A percentile compares a stretch with the other conserved stretches of the same genome.
phyloP scores from a whole-genome alignment of 2,888 invertebrate genomes.

The Troides helena region DNA sequence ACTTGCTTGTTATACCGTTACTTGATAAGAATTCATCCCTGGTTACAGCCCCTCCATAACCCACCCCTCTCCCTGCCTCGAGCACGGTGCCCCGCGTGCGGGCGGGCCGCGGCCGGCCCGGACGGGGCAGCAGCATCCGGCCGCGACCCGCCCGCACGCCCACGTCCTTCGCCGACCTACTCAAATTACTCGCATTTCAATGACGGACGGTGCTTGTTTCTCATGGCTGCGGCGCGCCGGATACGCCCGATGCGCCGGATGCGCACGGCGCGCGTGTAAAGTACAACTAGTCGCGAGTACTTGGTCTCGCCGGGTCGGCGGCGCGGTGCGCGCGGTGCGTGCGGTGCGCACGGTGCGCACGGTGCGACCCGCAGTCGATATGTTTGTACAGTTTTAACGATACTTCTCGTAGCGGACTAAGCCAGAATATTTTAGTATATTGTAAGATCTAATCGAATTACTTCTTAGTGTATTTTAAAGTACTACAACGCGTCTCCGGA shows the following conservation, averaged over 20 bases:
- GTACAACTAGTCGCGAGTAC: slow-evolving; percentile 63
- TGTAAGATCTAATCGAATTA: slow-evolving; percentile 80
- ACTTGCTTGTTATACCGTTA: slow-evolving; percentile 70
- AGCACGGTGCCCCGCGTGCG: not conserved
- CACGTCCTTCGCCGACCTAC: slow-evolving; percentile 40
- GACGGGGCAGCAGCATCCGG: not conserved
- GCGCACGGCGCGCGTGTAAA: slow-evolving; percentile 51
- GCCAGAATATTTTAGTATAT: slow-evolving; percentile 78
- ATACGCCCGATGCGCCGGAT: slow-evolving; percentile 42
- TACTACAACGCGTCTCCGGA: slow-evolving; percentile 61
- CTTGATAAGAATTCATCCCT: slow-evolving; percentile 44
- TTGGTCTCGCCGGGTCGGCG: slow-evolving; percentile 47
- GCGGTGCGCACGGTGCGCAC: too few species aligned
- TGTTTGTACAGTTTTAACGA: slow-evolving; percentile 79
- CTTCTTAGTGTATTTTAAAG: slow-evolving; percentile 74
- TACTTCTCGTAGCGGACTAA: slow-evolving; percentile 75
- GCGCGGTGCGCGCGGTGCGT: slow-evolving; percentile 46
- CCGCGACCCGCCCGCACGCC: slow-evolving; percentile 31
- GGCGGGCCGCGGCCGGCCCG: too few species aligned
- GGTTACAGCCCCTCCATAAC: slow-evolving; percentile 29
- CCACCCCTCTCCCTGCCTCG: not conserved
- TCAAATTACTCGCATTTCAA: slow-evolving; percentile 63
- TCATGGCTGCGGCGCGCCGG: slow-evolving; percentile 36
- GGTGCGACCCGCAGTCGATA: slow-evolving; percentile 49
- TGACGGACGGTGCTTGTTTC: slow-evolving; percentile 58